Conservation (phyloP, 2,888 invertebrate species). For the Zygogramma bicolorata region DNA sequence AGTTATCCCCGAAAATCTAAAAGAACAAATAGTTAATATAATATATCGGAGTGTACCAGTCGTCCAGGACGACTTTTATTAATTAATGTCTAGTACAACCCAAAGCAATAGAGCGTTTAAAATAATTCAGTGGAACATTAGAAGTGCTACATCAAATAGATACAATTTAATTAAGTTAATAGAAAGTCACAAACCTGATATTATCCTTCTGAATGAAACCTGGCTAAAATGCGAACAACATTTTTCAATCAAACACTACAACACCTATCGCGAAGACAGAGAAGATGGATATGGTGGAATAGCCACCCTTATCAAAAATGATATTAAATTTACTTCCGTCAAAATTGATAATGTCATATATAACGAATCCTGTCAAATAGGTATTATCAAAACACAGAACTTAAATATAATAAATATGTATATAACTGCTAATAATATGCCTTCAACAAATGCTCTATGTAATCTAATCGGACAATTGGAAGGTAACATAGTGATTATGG, state of each 20-base stretch:
- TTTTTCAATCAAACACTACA: constrained; percentile 8
- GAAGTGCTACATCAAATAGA: constrained; percentile 25
- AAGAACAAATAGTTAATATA: too few relatives aligned
- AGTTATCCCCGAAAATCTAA: too few relatives aligned
- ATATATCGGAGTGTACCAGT: background rate
- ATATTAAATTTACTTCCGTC: background rate
- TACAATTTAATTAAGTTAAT: constrained; percentile 13
- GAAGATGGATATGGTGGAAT: constrained; percentile 27
- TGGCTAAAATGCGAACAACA: constrained; percentile 20
- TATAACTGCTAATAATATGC: background rate
- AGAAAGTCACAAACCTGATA: background rate
- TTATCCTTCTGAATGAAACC: constrained; percentile 28
- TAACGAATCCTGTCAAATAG: background rate
- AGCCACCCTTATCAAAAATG: constrained; percentile 12
- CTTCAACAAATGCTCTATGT: background rate
- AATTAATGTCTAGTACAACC: background rate
- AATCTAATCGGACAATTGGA: background rate
- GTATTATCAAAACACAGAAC: background rate
- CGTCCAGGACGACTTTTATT: background rate
- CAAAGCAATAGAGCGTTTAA: background rate
- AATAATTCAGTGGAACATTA: constrained; percentile 33
- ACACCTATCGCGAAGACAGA: constrained; percentile 22
- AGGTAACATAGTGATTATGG: background rate
- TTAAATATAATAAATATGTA: background rate
- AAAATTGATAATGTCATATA: background rate